A percentile compares a stretch with the other conserved stretches of the same genome.
Evolutionary conservation across 92 coral and sea anemone genomes (phyloP).

Genomic region (Chrysogorgia sp.): DNA sequence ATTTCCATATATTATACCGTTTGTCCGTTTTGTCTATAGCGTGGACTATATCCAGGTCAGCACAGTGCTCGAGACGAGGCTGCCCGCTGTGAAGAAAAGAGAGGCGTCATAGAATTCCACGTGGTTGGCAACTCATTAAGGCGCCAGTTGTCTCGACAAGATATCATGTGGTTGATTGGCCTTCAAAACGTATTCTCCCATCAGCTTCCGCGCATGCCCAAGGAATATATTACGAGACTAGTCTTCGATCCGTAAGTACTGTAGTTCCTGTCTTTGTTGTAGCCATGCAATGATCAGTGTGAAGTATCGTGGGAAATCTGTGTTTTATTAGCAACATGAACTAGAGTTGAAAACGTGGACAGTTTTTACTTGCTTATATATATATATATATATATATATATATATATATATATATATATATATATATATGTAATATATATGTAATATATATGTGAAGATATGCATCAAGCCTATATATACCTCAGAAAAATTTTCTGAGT

Average conservation of each 20-base stretch:
- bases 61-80: slow-evolving; percentile 98
- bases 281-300: not conserved
- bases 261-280: not conserved
- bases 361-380: no score
- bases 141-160: slow-evolving; percentile 76
- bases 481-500: no score
- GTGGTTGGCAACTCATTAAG: slow-evolving; percentile 93
- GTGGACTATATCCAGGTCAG: slow-evolving; percentile 92
- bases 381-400: no score
- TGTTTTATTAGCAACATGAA: no score
- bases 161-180: slow-evolving; percentile 90
- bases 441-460: no score
- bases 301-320: not conserved
- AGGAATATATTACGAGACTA: slow-evolving; percentile 90
- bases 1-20: not conserved
- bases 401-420: no score
- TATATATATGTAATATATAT: no score
- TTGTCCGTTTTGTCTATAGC: slow-evolving; percentile 48
- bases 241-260: slow-evolving; percentile 96
- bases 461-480: no score
- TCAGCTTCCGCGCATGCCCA: slow-evolving; percentile 96
- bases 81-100: slow-evolving; percentile 93
- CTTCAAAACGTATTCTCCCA: slow-evolving; percentile 95
- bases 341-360: no score
- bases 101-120: slow-evolving; percentile 96